These are phyloP conservation scores for Drosophila pseudotalamancana DNA, from an alignment of 2,888 invertebrate genomes.

Conservation along the genomic window DNA sequence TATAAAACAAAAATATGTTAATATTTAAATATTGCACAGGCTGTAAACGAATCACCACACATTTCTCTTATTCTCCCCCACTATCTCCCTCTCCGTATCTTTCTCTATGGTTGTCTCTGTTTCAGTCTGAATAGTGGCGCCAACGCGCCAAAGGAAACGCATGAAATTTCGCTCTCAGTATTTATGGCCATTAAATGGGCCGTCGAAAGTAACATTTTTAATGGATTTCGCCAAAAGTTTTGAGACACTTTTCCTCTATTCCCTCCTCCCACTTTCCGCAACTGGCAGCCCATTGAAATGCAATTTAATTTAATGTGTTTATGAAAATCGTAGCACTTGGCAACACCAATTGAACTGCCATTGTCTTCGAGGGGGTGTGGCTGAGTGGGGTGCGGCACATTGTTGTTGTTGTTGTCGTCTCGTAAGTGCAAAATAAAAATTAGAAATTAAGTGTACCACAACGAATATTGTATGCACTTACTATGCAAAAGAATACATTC, in stretches of 20 bases:
- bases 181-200: conserved; percentile 32
- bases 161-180: conserved; percentile 18
- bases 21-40: background rate
- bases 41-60: background rate
- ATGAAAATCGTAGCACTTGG: conserved; percentile 75
- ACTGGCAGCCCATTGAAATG: conserved; percentile 67
- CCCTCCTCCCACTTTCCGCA: background rate
- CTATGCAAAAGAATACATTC: too few species aligned
- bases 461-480: background rate
- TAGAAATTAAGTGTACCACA: background rate
- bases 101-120: background rate
- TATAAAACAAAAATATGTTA: background rate
- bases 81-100: background rate
- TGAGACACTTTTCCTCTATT: conserved; percentile 30
- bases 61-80: background rate
- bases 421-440: conserved; percentile 5
- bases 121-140: conserved; percentile 3
- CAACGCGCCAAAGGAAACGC: background rate
- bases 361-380: conserved; percentile 45
- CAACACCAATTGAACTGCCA: conserved; percentile 56
- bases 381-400: conserved; percentile 8
- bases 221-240: conserved; percentile 64
- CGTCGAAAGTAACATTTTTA: conserved; percentile 21
- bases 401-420: background rate
- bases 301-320: conserved; percentile 83